Base-by-base conservation (phyloP, 2,888 invertebrate genomes). In the Volucella inanis region DNA sequence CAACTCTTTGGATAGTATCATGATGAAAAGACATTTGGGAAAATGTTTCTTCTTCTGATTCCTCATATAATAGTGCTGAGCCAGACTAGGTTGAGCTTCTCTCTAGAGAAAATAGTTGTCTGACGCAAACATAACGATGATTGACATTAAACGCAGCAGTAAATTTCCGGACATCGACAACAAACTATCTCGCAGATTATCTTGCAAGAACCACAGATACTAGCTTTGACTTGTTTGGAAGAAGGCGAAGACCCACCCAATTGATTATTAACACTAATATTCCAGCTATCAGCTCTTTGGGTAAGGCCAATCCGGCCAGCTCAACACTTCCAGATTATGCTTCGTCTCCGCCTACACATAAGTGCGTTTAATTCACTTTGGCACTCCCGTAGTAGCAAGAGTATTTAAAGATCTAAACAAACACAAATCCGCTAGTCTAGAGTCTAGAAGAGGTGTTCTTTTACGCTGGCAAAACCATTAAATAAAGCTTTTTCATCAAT, bases 141-240 rank as follows among this genome's bases (percentile, higher is more conserved):
- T 70, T 6, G 90, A 41, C 92, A 92, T 31, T 88, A 87, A 0
- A 88, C 54, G 70, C 90, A 88, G 54, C 92, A 92, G 67, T 89
- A 91, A 55, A 87, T 87, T 11, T 88, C 71, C 8, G 87, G 87
- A 55, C 90, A 90, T 11, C 89, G 87, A 18, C 87, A 79, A 38
- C 90, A 90, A 9, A 88, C 65, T 14, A 82, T 87, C 52, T 88
- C 88, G 14, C 89, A 88, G 1, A 61, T 43, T 18, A 87, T 86
- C 45, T 41, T 15, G 76, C 89, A 89, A 9, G 74, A 50, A 3
- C 57, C 79, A 59, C 89, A 89, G 45, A 84, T 71, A 0, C 78
- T 72, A 0, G 85, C 45, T 14, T 68, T 74, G 0, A 62, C 43
- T 14, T 57, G 59, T 14, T 76, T 71, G 12, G 11, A 65, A 1